Conservation (phyloP, 2,888 invertebrate genomes). For the Zygogramma bicolorata region DNA sequence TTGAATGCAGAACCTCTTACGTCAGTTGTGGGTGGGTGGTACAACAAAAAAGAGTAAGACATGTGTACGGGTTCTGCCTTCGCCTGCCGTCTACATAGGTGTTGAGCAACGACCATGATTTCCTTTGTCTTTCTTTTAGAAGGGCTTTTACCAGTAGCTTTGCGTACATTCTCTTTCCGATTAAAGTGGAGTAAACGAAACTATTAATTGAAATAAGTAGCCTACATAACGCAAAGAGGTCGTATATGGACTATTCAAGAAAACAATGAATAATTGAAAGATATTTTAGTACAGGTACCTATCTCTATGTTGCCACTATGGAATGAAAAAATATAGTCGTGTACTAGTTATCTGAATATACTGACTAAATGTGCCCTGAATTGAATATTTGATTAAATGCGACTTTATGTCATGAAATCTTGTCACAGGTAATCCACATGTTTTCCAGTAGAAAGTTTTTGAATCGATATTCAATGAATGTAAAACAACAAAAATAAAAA, state of each 20-base stretch:
- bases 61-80: background rate
- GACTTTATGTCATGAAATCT: too few relatives aligned
- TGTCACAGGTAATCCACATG: too few relatives aligned
- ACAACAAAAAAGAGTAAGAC: background rate
- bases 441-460: too few relatives aligned
- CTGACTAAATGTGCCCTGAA: too few relatives aligned
- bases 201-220: background rate
- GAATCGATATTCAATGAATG: too few relatives aligned
- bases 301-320: background rate
- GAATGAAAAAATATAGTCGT: too few relatives aligned
- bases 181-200: background rate
- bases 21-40: background rate
- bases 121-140: background rate
- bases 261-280: background rate
- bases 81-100: background rate
- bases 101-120: conserved; percentile 1
- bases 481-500: too few relatives aligned
- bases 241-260: background rate
- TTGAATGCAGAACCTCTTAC: too few relatives aligned
- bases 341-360: too few relatives aligned
- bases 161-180: conserved; percentile 6
- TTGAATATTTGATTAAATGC: too few relatives aligned
- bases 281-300: background rate
- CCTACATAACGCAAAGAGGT: background rate
- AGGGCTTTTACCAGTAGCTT: background rate